phyloP scores from a whole-genome alignment of 2,888 invertebrate species.

The Limnephilus lunatus region DNA sequence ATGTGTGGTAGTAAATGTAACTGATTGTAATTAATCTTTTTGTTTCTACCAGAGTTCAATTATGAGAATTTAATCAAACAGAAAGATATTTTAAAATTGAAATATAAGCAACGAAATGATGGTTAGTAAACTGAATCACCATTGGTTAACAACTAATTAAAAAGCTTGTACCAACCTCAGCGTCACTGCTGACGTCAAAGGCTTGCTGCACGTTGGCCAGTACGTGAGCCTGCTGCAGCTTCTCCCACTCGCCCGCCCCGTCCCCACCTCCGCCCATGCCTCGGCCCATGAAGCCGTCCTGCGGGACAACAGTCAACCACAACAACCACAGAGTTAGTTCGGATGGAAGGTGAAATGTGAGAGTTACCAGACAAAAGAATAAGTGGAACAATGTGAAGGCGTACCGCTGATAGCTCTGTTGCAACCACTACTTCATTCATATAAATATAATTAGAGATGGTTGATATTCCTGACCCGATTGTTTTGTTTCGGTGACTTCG shows the following conservation, averaged over 20 bases:
- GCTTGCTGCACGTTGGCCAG: conserved; percentile 94
- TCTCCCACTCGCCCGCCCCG: conserved; percentile 90
- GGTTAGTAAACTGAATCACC: too few relatives aligned
- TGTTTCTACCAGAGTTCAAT: not conserved
- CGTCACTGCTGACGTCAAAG: conserved; percentile 92
- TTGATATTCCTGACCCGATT: too few relatives aligned
- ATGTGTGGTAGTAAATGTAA: not conserved
- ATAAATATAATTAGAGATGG: too few relatives aligned
- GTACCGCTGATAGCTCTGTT: not conserved
- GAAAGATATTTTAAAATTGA: too few relatives aligned
- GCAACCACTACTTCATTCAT: not conserved
- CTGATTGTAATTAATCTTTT: not conserved
- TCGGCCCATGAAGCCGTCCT: conserved; percentile 72
- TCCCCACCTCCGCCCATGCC: conserved; percentile 65
- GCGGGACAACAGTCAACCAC: conserved; percentile 59
- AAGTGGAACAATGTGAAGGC: not conserved
- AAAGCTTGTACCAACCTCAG: conserved; percentile 76
- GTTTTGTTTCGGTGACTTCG: too few relatives aligned
- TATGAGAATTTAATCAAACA: not conserved
- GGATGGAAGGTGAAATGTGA: not conserved
- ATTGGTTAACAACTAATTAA: not conserved
- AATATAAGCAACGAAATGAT: too few relatives aligned
- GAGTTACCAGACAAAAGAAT: not conserved
- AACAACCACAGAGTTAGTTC: not conserved
- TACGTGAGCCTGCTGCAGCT: conserved; percentile 93